Percentiles rank a stretch among this genome's conserved stretches.
Conservation (phyloP, 2,113 vertebrate genomes). For the Pelmatolapia mariae region DNA sequence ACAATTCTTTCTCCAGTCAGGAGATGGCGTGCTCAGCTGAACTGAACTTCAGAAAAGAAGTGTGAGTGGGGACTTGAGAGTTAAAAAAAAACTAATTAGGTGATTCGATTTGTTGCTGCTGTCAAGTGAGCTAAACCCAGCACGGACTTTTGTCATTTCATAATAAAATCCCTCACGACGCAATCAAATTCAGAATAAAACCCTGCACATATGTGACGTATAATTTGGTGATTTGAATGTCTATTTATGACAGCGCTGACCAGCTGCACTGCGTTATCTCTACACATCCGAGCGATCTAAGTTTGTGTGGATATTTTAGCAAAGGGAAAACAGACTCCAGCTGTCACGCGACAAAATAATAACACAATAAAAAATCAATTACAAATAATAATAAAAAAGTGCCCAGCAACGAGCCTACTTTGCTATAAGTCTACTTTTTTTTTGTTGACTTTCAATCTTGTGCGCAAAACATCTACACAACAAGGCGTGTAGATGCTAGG, state of each 20-base stretch:
- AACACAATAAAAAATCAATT: neutral
- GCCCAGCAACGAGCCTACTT: neutral
- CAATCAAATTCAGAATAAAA: neutral
- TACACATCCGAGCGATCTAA: neutral
- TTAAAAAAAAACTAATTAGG: neutral
- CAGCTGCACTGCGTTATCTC: neutral
- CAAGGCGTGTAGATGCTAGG: slow-evolving; percentile 54
- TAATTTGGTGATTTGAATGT: neutral
- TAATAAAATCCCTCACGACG: neutral
- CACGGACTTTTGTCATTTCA: neutral
- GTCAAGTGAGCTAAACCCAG: neutral
- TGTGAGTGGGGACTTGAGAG: neutral
- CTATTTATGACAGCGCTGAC: neutral
- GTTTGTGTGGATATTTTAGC: neutral
- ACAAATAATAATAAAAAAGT: neutral
- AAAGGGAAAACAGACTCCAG: neutral
- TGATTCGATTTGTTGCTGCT: neutral
- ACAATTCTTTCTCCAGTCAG: slow-evolving; percentile 40
- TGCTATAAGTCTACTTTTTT: slow-evolving; percentile 22
- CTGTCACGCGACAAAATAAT: neutral
- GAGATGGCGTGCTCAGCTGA: slow-evolving; percentile 82
- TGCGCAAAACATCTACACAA: slow-evolving; percentile 49
- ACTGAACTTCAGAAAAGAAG: slow-evolving; percentile 8
- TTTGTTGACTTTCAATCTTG: slow-evolving; percentile 10
- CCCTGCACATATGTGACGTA: neutral